Percentiles rank a stretch among this genome's conserved stretches.
phyloP scores from a whole-genome alignment of 2,797 vertebrate species.

The Morus bassanus region DNA sequence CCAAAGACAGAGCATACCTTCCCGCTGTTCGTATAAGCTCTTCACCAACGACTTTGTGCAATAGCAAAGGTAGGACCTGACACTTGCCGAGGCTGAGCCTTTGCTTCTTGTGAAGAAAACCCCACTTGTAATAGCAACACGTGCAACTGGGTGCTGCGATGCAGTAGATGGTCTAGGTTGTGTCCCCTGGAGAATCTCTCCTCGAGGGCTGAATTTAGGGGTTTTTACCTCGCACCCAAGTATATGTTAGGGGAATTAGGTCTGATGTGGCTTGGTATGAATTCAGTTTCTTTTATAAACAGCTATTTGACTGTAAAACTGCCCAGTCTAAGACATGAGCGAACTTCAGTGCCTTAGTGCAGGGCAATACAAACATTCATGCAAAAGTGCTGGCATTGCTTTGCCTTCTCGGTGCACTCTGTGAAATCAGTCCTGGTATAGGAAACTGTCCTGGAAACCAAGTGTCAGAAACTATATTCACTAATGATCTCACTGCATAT shows the following conservation, averaged over 20 bases:
- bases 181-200: neutral
- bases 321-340: neutral
- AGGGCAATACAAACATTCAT: neutral
- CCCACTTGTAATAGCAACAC: neutral
- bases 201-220: neutral
- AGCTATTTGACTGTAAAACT: neutral
- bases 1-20: neutral
- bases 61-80: neutral
- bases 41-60: neutral
- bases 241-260: rapidly evolving
- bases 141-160: rapidly evolving
- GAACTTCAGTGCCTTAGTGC: neutral
- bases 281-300: neutral
- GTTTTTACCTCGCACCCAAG: neutral
- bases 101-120: neutral
- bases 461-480: neutral
- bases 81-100: neutral
- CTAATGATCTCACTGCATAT: neutral
- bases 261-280: neutral
- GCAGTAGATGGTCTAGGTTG: no score
- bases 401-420: neutral
- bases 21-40: rapidly evolving
- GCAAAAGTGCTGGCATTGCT: neutral
- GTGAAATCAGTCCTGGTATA: neutral
- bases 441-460: neutral